Evolutionary conservation across 2,797 vertebrate species (phyloP), one percentile per base, ranked within the genome.

Genomic region (Periophthalmus magnuspinnatus): DNA sequence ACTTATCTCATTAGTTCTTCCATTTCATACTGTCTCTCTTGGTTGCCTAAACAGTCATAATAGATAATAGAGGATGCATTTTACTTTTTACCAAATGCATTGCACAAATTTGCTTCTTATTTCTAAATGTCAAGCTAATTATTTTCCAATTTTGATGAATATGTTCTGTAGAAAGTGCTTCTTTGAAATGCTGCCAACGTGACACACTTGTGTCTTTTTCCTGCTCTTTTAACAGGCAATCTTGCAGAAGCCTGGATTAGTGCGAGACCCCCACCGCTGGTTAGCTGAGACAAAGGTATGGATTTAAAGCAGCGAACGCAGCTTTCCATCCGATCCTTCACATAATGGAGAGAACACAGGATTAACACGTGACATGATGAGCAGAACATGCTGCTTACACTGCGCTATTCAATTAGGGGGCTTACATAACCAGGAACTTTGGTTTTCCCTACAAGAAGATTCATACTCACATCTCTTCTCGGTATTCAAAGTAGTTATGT

Each of bases 221-320:
- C 3, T 73, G 75, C 50, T 19, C 34, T 79, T 79, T 71, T 61
- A 55, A 79, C 78, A 99, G 97, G 94, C 93, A 19, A 91, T 97
- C 86, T 92, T 95, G 47, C 91, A 94, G 82, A 93, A 87, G 78
- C 86, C 95, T 75, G 93, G 83, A 50, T 83, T 95, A 81, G 92
- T 88, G 73, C 95, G 89, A 81, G 96, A 98, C 78, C 93, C 95
- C 71, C 96, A 96, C 89, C 92, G 90, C 79, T 98, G 97, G 97
- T 88, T 97, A 55, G 96, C 96, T 76, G 97, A 99, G 89, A 95
- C 95, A 81, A 98, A 98, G 96, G 97, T 98, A 94, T 34, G 69
- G 75, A 52, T 14, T 63, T 45, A 59, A 54, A 65, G 41, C 36
- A 67, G 17, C 19, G 59, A 33, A 41, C 1, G 32, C 5, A 17